phyloP scores from a whole-genome alignment of 2,888 invertebrate species.

The Sesamia inferens region DNA sequence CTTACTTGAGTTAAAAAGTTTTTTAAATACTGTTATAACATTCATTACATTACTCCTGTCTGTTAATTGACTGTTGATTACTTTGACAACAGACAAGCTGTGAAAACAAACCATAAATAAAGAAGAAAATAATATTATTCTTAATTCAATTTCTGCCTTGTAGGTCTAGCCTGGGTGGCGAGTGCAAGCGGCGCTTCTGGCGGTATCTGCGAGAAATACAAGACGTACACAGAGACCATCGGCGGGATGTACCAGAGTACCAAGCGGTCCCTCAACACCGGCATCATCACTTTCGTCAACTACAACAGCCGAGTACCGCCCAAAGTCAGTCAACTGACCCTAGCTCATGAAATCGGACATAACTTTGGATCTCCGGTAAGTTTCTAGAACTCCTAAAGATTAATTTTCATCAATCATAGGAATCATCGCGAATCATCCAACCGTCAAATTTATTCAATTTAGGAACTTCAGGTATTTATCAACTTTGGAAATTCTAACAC shows the following conservation, averaged over 20 bases:
- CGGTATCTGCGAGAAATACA: constrained; percentile 99
- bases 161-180: constrained; percentile 99
- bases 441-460: not conserved
- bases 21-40: not conserved
- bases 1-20: not conserved
- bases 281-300: constrained; percentile 99
- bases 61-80: not conserved
- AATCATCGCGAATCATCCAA: not conserved
- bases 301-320: constrained; percentile 99
- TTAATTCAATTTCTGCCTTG: not conserved
- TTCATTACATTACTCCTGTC: not conserved
- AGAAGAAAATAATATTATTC: not conserved
- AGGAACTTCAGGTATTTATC: not conserved
- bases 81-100: not conserved
- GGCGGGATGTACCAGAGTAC: constrained; percentile 98
- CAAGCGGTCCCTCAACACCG: constrained; percentile 98
- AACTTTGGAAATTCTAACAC: not conserved
- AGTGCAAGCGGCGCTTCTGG: constrained; percentile 99
- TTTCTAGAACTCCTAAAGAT: constrained; percentile 52
- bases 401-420: not conserved
- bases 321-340: constrained; percentile 98
- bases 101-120: not conserved
- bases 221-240: constrained; percentile 98
- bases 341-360: constrained; percentile 99
- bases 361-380: constrained; percentile 99